Evolutionary conservation across 2,113 vertebrate species (phyloP).

Genomic region (Cichladusa arquata): DNA sequence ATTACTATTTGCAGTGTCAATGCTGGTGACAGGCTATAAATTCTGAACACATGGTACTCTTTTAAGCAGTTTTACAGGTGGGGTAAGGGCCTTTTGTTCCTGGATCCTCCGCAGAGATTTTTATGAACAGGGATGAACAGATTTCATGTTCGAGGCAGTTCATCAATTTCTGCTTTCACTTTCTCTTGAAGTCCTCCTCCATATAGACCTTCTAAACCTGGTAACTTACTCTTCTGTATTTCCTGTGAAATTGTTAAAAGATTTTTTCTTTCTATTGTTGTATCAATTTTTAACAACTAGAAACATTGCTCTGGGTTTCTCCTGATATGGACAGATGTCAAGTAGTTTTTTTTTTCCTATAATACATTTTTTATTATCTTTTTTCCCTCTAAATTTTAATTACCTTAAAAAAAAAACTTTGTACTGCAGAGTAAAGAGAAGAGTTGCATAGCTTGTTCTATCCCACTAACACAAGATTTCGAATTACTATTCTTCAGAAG

Average conservation of each 20-base stretch:
- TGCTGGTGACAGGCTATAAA: neutral
- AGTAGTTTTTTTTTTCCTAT: neutral
- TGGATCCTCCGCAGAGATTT: neutral
- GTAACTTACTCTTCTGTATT: neutral
- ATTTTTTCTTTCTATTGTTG: neutral
- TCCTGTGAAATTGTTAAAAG: neutral
- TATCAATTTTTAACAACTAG: neutral
- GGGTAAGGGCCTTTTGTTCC: neutral
- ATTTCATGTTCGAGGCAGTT: neutral
- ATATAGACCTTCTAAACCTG: neutral
- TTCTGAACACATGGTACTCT: neutral
- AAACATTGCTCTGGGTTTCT: neutral
- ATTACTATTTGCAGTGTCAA: neutral
- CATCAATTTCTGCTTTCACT: neutral
- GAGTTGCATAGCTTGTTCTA: neutral
- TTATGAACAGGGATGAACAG: neutral
- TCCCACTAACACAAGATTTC: neutral
- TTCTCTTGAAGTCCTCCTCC: neutral
- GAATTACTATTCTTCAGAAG: conserved; percentile 69
- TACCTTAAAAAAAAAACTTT: neutral
- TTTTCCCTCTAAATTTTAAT: neutral
- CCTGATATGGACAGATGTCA: neutral
- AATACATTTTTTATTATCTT: neutral
- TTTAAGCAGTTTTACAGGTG: neutral
- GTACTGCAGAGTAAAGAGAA: neutral